Conservation (phyloP, 2,113 vertebrate species). For the Jaculus jaculus region DNA sequence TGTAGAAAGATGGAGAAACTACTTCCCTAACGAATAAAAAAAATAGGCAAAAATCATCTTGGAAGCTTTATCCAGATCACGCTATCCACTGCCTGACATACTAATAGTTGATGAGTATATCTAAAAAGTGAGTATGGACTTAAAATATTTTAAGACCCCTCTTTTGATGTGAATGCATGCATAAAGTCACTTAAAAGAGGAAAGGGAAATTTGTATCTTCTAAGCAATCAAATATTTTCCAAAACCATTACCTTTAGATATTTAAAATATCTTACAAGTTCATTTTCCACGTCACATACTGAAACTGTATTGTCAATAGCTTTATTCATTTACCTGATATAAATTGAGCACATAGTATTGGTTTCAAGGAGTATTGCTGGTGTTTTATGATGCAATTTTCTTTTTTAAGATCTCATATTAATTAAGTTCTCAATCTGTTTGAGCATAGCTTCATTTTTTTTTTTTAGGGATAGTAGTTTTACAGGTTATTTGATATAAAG, state of each 20-base stretch:
- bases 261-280: background rate
- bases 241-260: background rate
- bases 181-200: background rate
- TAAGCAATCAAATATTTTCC: background rate
- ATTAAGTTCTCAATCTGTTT: constrained; percentile 16
- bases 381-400: constrained; percentile 37
- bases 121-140: background rate
- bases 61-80: background rate
- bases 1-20: background rate
- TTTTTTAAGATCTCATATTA: constrained; percentile 30
- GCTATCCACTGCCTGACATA: background rate
- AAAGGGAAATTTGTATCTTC: background rate
- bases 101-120: background rate
- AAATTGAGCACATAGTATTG: constrained; percentile 1
- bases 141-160: background rate
- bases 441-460: background rate
- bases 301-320: background rate
- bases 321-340: background rate
- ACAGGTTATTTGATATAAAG: background rate
- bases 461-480: background rate
- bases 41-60: background rate
- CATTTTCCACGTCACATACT: background rate
- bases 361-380: background rate
- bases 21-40: background rate
- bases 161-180: background rate